Base-by-base conservation (phyloP, 1,140 invertebrate genomes). In the Drosophila prosaltans region DNA sequence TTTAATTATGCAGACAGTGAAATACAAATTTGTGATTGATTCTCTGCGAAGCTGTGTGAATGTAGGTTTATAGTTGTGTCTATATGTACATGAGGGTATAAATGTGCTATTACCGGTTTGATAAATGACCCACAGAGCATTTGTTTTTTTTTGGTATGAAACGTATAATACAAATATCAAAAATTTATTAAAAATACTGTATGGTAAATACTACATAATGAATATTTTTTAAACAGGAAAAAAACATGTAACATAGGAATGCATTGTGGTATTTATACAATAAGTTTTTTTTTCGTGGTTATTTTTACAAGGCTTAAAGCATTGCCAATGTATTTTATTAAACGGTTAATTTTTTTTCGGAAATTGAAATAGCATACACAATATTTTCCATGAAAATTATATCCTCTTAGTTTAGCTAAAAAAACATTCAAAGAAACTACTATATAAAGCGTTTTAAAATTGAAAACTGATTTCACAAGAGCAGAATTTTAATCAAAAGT, bases 1-100 rank as follows among this genome's bases (percentile, higher is more conserved):
- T 72, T 84, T 79, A 88, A 85, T 86, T 72, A 78, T 78, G 79
- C 70, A 72, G 32, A 63, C 54, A 54, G 64, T 57, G 51, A 74
- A 78, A 63, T 67, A 26, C 21, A 78, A 77, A 77, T 77, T 66
- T 71, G 57, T 39, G 62, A 81, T 73, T 81, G 79, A 81, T 81
- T 78, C 45, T 77, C 54, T 61, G 32, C 65, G 48, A 58, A 51
- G 24, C 36, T 62, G 3, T 9, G 8, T 51, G 21, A 21, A 26
- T 10, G 45, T 24, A 26, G 6, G 21, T 43, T 36, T 36, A 5
- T 36, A 7, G 32, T 36, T 43, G 41, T 26, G 45, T 51, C 21
- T 51, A 1, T 51, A 21, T 51, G 45, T 26, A 11, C 24, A 7
- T 26, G n/a, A 4, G 11, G 1, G 3, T n/a, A n/a, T 51, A 32